Conservation (phyloP, 2,797 vertebrate species). For the Mycteria americana region DNA sequence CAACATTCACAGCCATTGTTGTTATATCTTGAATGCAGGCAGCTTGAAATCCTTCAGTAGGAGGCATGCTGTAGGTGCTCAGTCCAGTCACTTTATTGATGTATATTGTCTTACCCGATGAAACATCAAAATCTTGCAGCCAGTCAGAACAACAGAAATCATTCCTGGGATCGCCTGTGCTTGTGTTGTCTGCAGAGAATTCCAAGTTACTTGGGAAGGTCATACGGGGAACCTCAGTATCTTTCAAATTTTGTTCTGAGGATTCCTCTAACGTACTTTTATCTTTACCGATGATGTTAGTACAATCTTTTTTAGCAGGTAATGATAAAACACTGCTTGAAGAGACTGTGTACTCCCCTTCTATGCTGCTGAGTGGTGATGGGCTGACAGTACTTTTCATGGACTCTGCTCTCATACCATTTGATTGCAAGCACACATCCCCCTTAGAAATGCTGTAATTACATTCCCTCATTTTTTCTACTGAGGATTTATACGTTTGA, state of each 20-base stretch:
- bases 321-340: background rate
- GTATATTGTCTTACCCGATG: constrained; percentile 83
- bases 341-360: background rate
- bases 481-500: background rate
- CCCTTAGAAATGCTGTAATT: background rate
- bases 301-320: background rate
- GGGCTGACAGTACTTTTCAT: background rate
- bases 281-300: background rate
- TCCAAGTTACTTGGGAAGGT: background rate
- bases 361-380: background rate
- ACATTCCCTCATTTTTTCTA: background rate
- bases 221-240: background rate
- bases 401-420: background rate
- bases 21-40: constrained; percentile 86
- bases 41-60: constrained; percentile 67
- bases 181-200: background rate
- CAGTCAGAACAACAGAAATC: constrained; percentile 73
- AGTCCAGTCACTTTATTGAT: constrained; percentile 90
- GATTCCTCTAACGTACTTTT: background rate
- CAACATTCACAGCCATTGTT: constrained; percentile 86
- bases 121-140: constrained; percentile 86
- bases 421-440: background rate
- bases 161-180: background rate
- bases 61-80: constrained; percentile 83
- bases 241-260: constrained; percentile 29